phyloP scores from a whole-genome alignment of 2,113 vertebrate genomes.

The Melanocharis versteri region DNA sequence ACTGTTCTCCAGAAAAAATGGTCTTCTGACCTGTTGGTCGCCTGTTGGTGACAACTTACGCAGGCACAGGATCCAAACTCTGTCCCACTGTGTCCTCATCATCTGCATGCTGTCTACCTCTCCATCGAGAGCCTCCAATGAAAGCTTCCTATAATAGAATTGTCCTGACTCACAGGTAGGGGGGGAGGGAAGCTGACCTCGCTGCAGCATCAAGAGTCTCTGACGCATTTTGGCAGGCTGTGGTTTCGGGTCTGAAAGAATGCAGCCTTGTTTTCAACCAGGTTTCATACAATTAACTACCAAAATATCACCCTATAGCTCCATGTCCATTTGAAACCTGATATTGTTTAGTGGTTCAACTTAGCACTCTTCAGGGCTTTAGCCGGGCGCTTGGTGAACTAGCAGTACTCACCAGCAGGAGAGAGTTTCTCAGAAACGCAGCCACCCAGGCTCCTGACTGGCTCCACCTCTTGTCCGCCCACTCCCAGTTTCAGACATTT shows the following conservation, averaged over 20 bases:
- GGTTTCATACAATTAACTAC: slow-evolving; percentile 7
- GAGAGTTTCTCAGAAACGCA: slow-evolving; percentile 51
- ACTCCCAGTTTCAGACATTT: slow-evolving; percentile 68
- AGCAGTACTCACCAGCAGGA: slow-evolving; percentile 31
- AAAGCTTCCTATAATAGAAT: slow-evolving; percentile 61
- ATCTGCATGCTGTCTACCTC: slow-evolving; percentile 3
- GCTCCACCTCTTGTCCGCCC: slow-evolving; percentile 55
- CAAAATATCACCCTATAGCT: slow-evolving; percentile 45
- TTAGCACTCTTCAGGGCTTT: not conserved
- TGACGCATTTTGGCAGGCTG: slow-evolving; percentile 56
- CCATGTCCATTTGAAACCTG: not conserved
- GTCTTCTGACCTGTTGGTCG: not conserved
- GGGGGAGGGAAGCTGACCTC: slow-evolving; percentile 44
- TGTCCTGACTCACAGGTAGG: slow-evolving; percentile 61
- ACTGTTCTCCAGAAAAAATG: slow-evolving; percentile 23
- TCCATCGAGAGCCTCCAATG: slow-evolving; percentile 43
- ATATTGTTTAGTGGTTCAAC: not conserved
- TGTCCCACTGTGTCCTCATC: not conserved
- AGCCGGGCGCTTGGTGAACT: not conserved
- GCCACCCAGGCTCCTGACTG: slow-evolving; percentile 47
- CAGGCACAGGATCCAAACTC: not conserved
- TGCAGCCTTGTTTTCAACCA: slow-evolving; percentile 29
- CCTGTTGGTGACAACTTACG: not conserved
- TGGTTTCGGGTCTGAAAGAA: slow-evolving; percentile 46
- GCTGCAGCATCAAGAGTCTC: slow-evolving; percentile 49